Evolutionary conservation across 2,797 vertebrate genomes (phyloP), one percentile per base, ranked within the genome.

Genomic region (Darevskia nairensis): DNA sequence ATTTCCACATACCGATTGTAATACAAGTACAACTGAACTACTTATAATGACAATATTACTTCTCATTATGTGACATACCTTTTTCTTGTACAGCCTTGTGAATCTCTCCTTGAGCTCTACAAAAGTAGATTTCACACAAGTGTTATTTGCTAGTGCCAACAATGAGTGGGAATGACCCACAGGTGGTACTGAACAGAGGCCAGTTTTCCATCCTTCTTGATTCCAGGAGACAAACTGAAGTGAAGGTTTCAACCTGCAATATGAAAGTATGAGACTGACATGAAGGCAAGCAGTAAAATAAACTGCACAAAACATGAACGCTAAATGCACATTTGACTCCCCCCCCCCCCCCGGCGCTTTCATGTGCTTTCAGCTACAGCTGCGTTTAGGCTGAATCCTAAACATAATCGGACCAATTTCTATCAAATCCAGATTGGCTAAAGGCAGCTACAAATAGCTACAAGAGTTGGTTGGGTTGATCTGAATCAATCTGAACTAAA

Each of bases 191-290:
- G 99, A 98, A 91, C 99, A 99, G 91, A 99, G 96, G 76, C 98
- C 96, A 0, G 98, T 99, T 96, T 99, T 99, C 98, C 98, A 99
- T 85, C 98, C 99, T 92, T 99, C 98, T 95, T 98, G 98, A 96
- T 99, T 99, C 99, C 99, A 99, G 0, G 97, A 98, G 8, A 99
- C 97, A 91, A 99, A 99, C 1, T 96, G 97, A 88, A 99, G 97
- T 25, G 96, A 97, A 77, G 98, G 97, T 89, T 97, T 98, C 84
- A 99, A 96, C 88, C 98, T 99, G 92, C 29, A 77, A 92, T 0
- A 88, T 0, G 90, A 92, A 95, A 84, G 89, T 8, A 27, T 59
- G 91, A 71, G 91, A n/a, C 85, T 94, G 90, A 94, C 78, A 80
- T 61, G 81, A 64, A 87, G 87, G 41, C 61, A 92, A 87, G 1